phyloP scores from a whole-genome alignment of 2,113 vertebrate species.

The Stomatorhinus ivindoensis region DNA sequence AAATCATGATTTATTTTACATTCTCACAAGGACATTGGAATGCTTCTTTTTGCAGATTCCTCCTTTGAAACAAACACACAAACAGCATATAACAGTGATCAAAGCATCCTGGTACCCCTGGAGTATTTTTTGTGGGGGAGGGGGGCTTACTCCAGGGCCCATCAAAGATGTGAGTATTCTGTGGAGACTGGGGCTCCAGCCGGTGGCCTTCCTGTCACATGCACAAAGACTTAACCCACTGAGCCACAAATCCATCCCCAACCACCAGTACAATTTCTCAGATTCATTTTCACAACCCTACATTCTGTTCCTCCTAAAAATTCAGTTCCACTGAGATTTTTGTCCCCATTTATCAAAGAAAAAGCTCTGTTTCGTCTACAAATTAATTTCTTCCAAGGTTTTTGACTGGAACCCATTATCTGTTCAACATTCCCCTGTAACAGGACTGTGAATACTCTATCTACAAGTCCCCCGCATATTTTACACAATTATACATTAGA shows the following conservation, averaged over 20 bases:
- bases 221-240: neutral
- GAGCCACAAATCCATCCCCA: neutral
- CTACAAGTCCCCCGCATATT: neutral
- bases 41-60: neutral
- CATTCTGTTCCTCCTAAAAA: neutral
- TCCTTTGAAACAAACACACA: neutral
- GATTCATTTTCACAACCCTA: neutral
- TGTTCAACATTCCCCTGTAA: neutral
- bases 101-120: neutral
- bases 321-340: neutral
- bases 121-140: neutral
- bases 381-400: neutral
- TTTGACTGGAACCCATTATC: neutral
- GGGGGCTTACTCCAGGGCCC: neutral
- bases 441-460: neutral
- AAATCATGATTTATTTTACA: neutral
- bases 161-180: neutral
- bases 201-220: neutral
- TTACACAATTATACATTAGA: neutral
- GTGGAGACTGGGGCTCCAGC: neutral
- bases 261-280: neutral
- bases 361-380: neutral
- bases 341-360: neutral
- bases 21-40: neutral
- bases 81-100: neutral